Conservation (phyloP, 2,888 invertebrate genomes). For the Petrophora chlorosata region DNA sequence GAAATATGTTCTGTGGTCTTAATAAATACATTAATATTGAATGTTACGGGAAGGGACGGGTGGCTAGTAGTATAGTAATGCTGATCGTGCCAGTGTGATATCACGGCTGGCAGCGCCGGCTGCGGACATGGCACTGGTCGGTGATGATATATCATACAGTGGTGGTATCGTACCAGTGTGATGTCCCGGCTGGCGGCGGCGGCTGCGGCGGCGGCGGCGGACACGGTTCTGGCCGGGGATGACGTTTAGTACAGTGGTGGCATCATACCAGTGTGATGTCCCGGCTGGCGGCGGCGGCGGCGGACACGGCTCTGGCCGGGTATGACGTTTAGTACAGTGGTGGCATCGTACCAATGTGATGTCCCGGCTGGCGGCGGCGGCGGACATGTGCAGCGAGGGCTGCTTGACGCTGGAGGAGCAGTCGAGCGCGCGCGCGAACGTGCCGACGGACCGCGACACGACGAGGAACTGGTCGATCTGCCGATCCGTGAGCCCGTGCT, state of each 20-base stretch:
- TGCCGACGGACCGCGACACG: conserved; percentile 96
- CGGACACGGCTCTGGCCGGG: no score
- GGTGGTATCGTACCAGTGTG: conserved; percentile 87
- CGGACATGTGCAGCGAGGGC: conserved; percentile 99
- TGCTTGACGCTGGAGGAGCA: conserved; percentile 99
- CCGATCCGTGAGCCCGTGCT: conserved; percentile 94
- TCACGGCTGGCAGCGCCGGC: no score
- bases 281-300: no score
- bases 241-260: no score
- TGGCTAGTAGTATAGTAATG: no score
- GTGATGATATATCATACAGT: background rate
- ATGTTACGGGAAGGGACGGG: no score
- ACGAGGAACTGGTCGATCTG: conserved; percentile 99
- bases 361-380: conserved; percentile 99
- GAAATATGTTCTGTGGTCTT: no score
- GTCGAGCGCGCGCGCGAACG: conserved; percentile 99
- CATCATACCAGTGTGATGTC: no score
- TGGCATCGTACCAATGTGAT: conserved; percentile 90
- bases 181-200: conserved; percentile 99
- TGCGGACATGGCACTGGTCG: no score
- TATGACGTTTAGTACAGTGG: background rate
- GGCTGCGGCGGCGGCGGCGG: conserved; percentile 99
- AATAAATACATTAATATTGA: no score
- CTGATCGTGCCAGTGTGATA: no score
- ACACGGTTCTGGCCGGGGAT: no score